Evolutionary conservation across 2,113 vertebrate genomes (phyloP), one percentile per base, ranked within the genome.

Genomic region (Periophthalmus modestus): DNA sequence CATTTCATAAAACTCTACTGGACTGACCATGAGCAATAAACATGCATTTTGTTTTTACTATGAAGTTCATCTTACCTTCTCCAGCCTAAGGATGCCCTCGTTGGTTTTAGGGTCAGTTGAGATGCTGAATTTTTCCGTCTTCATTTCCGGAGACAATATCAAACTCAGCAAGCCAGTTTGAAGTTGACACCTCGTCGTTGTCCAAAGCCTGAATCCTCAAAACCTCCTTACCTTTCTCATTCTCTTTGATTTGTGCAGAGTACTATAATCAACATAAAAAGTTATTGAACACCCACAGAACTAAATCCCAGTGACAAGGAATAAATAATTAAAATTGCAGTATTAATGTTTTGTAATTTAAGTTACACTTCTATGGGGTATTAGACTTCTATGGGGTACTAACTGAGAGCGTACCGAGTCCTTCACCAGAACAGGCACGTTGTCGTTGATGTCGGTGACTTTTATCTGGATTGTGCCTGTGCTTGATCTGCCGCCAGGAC

Each of bases 151-250:
- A 89, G 52, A 95, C 79, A 82, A 97, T 95, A 55, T 91, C 70
- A 84, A 95, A 95, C 14, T 92, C 78, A 24, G 94, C 94, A 74
- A 91, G 61, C 95, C 95, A 96, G n/a, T 96, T 97, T 76, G 95
- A 92, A 2, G 93, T 92, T 69, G 79, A 85, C 71, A 93, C 87
- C 91, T 94, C 92, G 18, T 97, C 95, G 13, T 70, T 72, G 86
- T 97, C 95, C 68, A 91, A 80, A 34, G 88, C 93, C 85, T 92
- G 91, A 69, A 97, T 89, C 65, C 91, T 88, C 55, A 96, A 63
- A 14, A 95, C 74, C 82, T 95, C 93, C 13, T 75, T 18, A 0
- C 75, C 10, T 2, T 66, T 78, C 23, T 23, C 67, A 39, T 86
- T 86, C 61, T 89, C 88, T 14, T 67, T n/a, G 11, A 79, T 74